Base-by-base conservation (phyloP, 2,113 vertebrate genomes). In the Corythornis vintsioides region DNA sequence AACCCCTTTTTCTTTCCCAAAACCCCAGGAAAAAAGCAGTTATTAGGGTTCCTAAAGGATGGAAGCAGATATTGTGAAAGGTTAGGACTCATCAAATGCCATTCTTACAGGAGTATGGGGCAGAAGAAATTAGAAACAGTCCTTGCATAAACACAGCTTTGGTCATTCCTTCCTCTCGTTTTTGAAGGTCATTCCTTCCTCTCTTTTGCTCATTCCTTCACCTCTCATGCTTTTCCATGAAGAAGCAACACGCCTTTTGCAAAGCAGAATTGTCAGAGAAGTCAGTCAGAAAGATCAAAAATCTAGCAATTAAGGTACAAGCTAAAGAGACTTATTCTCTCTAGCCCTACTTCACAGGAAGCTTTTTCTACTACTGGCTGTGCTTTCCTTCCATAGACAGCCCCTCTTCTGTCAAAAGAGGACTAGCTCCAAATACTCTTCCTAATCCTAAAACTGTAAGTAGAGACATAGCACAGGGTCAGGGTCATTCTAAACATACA, bases 271-370 rank as follows among this genome's bases (percentile, higher is more conserved):
- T 76, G 19, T 43, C 56, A 61, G 33, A 79, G 52, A 63, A 78
- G 3, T 28, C 14, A 40, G 4, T 35, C 13, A 57, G 43, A 86
- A 86, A 38, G 64, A 2, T 28, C 13, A 50, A 42, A 80, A 42
- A 24, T 12, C 12, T 76, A 38, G 15, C 9, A 55, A 24, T 24
- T 50, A 28, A 8, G 3, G 3, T 59, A 33, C 0, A 5, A 79
- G 4, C 11, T 70, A 38, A 73, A 74, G 10, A 24, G 28, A 64
- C 7, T n/a, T 31, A 33, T 73, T 81, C 12, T 43, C 24, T 53
- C 45, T n/a, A 64, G 10, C 53, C 20, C 3, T 69, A 0, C 3
- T 40, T 21, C 13, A 26, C 1, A 1, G 0, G 1, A 25, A 63
- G 4, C 8, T 42, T 4, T 9, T 35, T 67, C 11, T 50, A 7